Conservation (phyloP, 2,888 invertebrate genomes). For the Luperina nickerlii region DNA sequence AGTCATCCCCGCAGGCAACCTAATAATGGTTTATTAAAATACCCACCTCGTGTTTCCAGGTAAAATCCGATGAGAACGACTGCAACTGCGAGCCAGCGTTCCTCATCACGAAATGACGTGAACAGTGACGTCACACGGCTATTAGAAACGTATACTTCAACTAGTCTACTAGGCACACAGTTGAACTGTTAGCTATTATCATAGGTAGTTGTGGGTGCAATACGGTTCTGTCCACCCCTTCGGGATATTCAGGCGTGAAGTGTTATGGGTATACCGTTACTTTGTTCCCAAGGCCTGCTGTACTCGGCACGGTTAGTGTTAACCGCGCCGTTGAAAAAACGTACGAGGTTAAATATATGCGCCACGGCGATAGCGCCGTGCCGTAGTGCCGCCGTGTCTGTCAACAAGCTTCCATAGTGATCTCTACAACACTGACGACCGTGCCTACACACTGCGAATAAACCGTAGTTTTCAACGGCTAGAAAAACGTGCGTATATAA, state of each 20-base stretch:
- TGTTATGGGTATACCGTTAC: background rate
- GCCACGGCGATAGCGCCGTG: background rate
- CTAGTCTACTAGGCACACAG: conserved; percentile 21
- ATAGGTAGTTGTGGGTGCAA: background rate
- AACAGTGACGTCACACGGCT: conserved; percentile 25
- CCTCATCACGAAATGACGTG: conserved; percentile 68
- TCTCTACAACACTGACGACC: background rate
- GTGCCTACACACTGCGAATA: background rate
- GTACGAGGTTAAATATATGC: background rate
- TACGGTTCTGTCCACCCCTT: no score
- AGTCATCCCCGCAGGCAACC: background rate
- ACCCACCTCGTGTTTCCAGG: conserved; percentile 70
- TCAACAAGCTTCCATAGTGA: background rate
- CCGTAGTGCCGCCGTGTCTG: background rate
- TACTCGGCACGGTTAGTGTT: background rate
- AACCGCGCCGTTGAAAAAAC: background rate
- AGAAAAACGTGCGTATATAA: background rate
- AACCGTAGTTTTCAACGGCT: background rate
- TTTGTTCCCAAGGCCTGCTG: background rate
- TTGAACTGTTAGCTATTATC: conserved; percentile 1
- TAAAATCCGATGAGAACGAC: conserved; percentile 82
- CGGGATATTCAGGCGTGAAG: background rate
- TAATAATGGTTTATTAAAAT: background rate
- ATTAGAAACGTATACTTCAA: background rate
- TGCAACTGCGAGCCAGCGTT: conserved; percentile 82